These are phyloP conservation scores for Gavialis gangeticus DNA, from an alignment of 2,113 vertebrate species.

Conservation along the genomic window DNA sequence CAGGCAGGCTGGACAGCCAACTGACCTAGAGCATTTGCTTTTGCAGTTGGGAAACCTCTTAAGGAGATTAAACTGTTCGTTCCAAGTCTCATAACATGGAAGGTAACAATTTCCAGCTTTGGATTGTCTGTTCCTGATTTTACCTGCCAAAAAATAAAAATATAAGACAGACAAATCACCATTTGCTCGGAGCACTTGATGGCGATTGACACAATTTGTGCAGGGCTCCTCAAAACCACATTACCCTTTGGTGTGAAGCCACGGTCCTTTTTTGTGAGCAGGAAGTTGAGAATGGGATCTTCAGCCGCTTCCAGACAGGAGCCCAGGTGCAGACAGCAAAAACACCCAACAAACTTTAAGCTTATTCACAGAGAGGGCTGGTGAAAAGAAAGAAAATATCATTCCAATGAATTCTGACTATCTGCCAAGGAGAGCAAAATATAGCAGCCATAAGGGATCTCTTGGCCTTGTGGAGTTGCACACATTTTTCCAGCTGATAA, in stretches of 20 bases:
- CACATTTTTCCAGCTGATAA: background rate
- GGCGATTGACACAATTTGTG: background rate
- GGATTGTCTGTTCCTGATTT: background rate
- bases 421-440: background rate
- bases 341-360: background rate
- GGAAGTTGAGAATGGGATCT: background rate
- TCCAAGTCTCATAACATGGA: background rate
- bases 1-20: background rate
- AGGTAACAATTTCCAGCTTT: background rate
- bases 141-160: constrained; percentile 23
- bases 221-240: background rate
- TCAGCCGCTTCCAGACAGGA: background rate
- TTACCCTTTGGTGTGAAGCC: rapidly evolving
- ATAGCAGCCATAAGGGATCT: background rate
- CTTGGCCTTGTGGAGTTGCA: background rate
- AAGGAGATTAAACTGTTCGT: background rate
- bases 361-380: background rate
- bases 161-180: constrained; percentile 5
- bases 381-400: background rate
- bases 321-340: background rate
- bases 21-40: background rate
- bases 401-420: background rate
- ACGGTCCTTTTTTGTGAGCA: background rate
- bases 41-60: constrained; percentile 33
- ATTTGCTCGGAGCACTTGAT: background rate